Conservation (phyloP, 2,888 invertebrate species). For the Scotopteryx bipunctaria region DNA sequence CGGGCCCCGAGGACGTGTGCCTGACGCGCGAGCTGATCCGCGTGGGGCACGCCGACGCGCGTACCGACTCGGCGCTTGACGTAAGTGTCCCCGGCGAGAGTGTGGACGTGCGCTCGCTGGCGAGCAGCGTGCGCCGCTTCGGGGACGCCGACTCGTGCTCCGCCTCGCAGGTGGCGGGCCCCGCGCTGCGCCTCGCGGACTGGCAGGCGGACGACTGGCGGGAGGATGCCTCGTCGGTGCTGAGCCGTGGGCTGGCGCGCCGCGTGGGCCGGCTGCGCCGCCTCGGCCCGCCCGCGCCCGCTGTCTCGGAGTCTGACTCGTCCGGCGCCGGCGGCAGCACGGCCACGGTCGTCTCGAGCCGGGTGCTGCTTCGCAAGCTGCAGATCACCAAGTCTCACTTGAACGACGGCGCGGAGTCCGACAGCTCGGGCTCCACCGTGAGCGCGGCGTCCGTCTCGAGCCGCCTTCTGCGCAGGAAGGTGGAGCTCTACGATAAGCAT, state of each 20-base stretch:
- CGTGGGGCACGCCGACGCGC: constrained; percentile 74
- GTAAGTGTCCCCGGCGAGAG: constrained; percentile 50
- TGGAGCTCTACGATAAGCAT: constrained; percentile 1
- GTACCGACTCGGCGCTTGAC: constrained; percentile 50
- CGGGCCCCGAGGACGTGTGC: constrained; percentile 70
- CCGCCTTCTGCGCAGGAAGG: constrained; percentile 6
- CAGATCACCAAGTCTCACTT: neutral
- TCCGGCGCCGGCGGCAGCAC: neutral
- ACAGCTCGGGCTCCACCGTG: neutral
- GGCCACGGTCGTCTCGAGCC: neutral
- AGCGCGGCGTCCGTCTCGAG: neutral
- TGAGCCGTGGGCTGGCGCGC: neutral
- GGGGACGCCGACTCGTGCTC: constrained; percentile 53
- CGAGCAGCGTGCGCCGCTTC: constrained; percentile 14
- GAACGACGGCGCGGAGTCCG: neutral
- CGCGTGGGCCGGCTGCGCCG: neutral
- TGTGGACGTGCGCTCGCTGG: constrained; percentile 15
- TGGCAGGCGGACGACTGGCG: constrained; percentile 44
- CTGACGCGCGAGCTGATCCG: constrained; percentile 74
- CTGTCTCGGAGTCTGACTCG: neutral
- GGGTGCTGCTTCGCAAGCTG: constrained; percentile 3
- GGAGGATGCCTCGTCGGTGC: neutral
- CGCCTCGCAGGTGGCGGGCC: constrained; percentile 51
- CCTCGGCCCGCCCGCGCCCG: neutral
- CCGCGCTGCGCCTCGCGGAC: constrained; percentile 46